Conservation (phyloP, 2,113 vertebrate genomes). For the Toxotes chatareus region DNA sequence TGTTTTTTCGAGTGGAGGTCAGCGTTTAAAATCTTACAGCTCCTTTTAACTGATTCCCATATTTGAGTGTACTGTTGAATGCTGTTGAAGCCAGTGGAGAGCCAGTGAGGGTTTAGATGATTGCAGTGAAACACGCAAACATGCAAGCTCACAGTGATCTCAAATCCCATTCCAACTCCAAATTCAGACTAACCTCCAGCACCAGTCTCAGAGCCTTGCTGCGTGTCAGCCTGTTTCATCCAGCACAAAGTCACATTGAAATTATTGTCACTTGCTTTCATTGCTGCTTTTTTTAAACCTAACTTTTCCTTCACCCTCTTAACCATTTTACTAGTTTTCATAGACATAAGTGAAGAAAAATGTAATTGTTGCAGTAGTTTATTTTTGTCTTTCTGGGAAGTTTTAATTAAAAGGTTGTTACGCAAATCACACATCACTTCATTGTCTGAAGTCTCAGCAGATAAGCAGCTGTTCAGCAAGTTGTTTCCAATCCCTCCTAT, state of each 20-base stretch:
- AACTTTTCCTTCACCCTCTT: background rate
- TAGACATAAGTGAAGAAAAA: background rate
- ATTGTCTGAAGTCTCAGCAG: background rate
- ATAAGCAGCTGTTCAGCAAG: constrained; percentile 19
- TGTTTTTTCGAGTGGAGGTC: constrained; percentile 58
- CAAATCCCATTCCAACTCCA: constrained; percentile 46
- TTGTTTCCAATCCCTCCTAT: constrained; percentile 19
- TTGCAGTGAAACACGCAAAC: constrained; percentile 71
- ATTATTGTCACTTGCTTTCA: background rate
- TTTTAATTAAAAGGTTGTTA: constrained; percentile 10
- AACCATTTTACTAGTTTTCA: background rate
- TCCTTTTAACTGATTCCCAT: constrained; percentile 66
- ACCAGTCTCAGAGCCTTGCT: constrained; percentile 23
- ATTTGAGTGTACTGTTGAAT: constrained; percentile 50
- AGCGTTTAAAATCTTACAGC: constrained; percentile 45
- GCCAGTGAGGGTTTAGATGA: constrained; percentile 63
- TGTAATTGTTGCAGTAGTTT: background rate
- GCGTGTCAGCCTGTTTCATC: constrained; percentile 16
- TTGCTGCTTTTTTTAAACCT: background rate
- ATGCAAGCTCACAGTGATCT: constrained; percentile 49
- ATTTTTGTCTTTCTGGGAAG: background rate
- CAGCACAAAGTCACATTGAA: background rate
- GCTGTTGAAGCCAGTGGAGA: constrained; percentile 51
- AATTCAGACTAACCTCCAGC: constrained; percentile 37
- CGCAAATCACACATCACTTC: background rate